phyloP scores from a whole-genome alignment of 2,888 invertebrate species.

The Noctua comes region DNA sequence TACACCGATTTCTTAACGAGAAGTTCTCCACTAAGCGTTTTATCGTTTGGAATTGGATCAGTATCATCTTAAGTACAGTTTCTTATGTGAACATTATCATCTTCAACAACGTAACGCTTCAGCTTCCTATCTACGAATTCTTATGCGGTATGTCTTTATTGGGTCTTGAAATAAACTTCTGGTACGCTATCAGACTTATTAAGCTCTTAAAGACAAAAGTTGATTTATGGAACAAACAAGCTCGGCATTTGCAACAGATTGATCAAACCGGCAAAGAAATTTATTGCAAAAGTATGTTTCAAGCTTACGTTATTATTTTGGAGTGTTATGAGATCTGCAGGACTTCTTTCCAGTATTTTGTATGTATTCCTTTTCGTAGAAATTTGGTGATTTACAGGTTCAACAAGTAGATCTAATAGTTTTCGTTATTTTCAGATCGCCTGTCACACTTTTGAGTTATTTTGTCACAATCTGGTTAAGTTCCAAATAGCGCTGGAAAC shows the following conservation, averaged over 20 bases:
- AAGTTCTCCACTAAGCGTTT: background rate
- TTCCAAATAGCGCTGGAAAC: slow-evolving; percentile 6
- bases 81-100: no score
- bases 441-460: slow-evolving; percentile 16
- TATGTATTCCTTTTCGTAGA: background rate
- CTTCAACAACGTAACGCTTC: background rate
- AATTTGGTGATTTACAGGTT: background rate
- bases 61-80: background rate
- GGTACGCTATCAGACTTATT: slow-evolving; percentile 29
- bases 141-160: background rate
- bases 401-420: background rate
- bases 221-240: slow-evolving; percentile 15
- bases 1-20: slow-evolving; percentile 9
- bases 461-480: slow-evolving; percentile 17
- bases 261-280: background rate
- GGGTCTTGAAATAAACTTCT: slow-evolving; percentile 21
- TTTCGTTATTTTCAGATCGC: slow-evolving; percentile 16
- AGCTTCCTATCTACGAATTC: background rate
- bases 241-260: background rate
- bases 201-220: slow-evolving; percentile 2
- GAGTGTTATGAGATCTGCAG: slow-evolving; percentile 3
- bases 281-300: slow-evolving; percentile 25
- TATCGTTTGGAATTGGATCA: slow-evolving; percentile 28
- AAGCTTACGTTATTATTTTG: slow-evolving; percentile 3
- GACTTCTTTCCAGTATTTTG: slow-evolving; percentile 14